Base-by-base conservation (phyloP, 2,113 vertebrate genomes). In the Pygoscelis adeliae region DNA sequence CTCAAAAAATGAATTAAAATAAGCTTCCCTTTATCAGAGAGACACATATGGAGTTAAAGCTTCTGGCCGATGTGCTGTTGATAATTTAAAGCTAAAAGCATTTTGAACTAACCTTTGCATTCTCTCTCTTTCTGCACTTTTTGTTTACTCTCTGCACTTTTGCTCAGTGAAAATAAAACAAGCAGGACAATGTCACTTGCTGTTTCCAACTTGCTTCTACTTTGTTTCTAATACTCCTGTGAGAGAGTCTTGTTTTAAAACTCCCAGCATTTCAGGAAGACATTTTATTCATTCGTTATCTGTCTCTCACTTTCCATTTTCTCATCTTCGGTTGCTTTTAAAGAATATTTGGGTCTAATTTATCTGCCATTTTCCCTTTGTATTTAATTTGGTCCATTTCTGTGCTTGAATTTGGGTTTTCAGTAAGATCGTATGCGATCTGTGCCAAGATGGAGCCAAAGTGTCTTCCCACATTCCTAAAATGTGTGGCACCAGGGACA, bases 31-130 rank as follows among this genome's bases (percentile, higher is more conserved):
- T 40, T 25, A 56, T 72, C 36, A 56, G 53, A 88, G 36, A 53
- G 7, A 50, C 17, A 50, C 9, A 55, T 4, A n/a, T 6, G 44
- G 22, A 83, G 2, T 80, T 80, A 83, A 95, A 95, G 15, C 20
- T 91, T 89, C 81, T 49, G 53, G n/a, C 9, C 3, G 21, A 47
- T 46, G 42, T 56, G 47, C 20, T 92, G 52, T 9, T 81, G 58
- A 72, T 63, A 94, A 49, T 63, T 89, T 76, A 70, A 84, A 94
- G 26, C 22, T 80, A 70, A 83, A 95, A 77, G 3, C 26, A 46
- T 95, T 96, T 93, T 85, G 62, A 80, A 70, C 14, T 58, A 89
- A 85, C 18, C 50, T 93, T 91, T 85, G 46, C 62, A 77, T 94
- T 84, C 32, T 63, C 42, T 63, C 34, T 36, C 13, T 70, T 27